phyloP scores from a whole-genome alignment of 1,140 invertebrate species.

The Tetraneura akinire region DNA sequence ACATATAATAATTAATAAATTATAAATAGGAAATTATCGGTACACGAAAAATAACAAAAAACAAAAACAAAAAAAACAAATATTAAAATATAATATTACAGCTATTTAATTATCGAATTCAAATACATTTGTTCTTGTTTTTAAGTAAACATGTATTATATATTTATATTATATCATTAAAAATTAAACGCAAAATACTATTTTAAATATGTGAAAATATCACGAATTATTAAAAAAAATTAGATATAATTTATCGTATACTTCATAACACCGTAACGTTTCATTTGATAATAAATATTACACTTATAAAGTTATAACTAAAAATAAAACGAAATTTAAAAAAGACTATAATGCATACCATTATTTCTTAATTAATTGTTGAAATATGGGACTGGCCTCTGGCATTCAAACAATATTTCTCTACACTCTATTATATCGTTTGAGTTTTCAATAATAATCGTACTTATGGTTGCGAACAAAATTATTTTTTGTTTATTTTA shows the following conservation, averaged over 20 bases:
- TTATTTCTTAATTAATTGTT: conserved; percentile 11
- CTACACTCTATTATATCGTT: neutral
- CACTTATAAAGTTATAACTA: too few species aligned
- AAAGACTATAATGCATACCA: conserved; percentile 1
- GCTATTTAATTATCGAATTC: too few species aligned
- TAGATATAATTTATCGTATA: too few species aligned
- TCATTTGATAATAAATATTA: neutral
- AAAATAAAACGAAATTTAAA: conserved; percentile 5
- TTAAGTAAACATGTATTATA: neutral
- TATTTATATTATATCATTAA: too few species aligned
- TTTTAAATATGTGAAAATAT: neutral
- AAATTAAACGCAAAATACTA: neutral
- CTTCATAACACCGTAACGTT: neutral
- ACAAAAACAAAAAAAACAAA: too few species aligned
- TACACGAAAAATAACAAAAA: too few species aligned
- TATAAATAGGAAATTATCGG: too few species aligned
- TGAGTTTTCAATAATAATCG: neutral
- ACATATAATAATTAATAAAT: too few species aligned
- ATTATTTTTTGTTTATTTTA: neutral
- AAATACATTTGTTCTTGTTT: too few species aligned
- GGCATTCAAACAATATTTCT: neutral
- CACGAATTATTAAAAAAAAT: neutral
- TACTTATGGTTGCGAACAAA: neutral
- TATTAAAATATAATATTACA: too few species aligned
- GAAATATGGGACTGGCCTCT: conserved; percentile 8